These are phyloP conservation scores for Eilema griseolum DNA, from an alignment of 2,888 invertebrate species.

Conservation along the genomic window DNA sequence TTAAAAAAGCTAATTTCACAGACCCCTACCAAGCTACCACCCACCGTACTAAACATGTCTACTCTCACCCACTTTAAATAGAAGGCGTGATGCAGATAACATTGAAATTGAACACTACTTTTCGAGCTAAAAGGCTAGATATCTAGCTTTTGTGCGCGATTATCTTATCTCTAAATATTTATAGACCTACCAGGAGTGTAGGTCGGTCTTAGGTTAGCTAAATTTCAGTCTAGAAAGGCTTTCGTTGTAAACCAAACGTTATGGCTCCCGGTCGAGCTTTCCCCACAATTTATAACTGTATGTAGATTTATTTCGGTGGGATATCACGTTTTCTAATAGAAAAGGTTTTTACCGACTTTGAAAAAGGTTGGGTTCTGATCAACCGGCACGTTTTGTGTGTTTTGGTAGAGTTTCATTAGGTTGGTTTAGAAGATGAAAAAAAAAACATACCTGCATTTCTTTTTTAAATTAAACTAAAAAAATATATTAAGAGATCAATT, in stretches of 20 bases:
- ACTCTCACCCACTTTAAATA: background rate
- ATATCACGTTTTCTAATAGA: background rate
- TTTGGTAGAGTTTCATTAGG: too few species aligned
- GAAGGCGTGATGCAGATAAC: slow-evolving; percentile 20
- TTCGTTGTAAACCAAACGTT: slow-evolving; percentile 43
- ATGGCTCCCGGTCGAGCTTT: slow-evolving; percentile 39
- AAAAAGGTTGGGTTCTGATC: background rate
- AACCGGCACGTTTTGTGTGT: background rate
- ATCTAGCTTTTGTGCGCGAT: slow-evolving; percentile 42
- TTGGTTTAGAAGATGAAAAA: too few species aligned
- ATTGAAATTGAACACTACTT: slow-evolving; percentile 8
- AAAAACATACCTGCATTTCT: too few species aligned
- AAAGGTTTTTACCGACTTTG: background rate
- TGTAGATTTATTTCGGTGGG: slow-evolving; percentile 31
- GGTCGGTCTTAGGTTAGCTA: slow-evolving; percentile 46
- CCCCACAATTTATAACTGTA: slow-evolving; percentile 35
- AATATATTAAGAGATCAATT: too few species aligned
- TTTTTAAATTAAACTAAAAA: too few species aligned
- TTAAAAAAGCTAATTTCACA: background rate
- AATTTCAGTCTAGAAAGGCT: slow-evolving; percentile 50
- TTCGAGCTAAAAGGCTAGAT: slow-evolving; percentile 36
- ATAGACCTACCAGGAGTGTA: slow-evolving; percentile 34
- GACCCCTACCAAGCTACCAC: background rate
- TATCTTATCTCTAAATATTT: slow-evolving; percentile 51
- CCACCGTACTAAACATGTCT: background rate